These are phyloP conservation scores for Spilogale gracilis DNA, from an alignment of 2,113 vertebrate species.

Conservation along the genomic window DNA sequence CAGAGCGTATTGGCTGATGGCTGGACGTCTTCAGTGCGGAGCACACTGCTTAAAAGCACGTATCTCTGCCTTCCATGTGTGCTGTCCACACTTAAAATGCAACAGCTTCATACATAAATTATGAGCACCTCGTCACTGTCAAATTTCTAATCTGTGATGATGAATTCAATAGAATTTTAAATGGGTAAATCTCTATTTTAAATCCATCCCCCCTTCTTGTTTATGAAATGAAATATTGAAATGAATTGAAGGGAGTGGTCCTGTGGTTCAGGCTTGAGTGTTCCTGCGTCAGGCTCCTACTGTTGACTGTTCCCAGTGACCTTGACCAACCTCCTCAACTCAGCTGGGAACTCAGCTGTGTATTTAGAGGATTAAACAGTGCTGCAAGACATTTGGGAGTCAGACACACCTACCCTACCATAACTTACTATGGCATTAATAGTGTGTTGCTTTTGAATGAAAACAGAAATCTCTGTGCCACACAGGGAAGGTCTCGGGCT, in stretches of 20 bases:
- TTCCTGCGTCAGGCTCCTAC: not conserved
- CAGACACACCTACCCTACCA: not conserved
- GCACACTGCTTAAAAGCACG: not conserved
- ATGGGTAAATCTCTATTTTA: not conserved
- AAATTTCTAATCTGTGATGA: not conserved
- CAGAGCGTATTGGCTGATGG: not conserved
- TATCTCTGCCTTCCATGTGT: not conserved
- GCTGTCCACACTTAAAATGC: not conserved
- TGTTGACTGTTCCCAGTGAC: not conserved
- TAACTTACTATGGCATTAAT: not conserved
- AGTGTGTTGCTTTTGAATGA: not conserved
- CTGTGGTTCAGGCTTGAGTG: not conserved
- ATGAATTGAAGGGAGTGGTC: conserved; percentile 16
- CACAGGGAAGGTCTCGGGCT: not conserved
- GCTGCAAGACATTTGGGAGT: not conserved
- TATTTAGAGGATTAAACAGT: conserved; percentile 39
- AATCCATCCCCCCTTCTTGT: not conserved
- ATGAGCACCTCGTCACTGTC: not conserved
- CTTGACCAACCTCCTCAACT: not conserved
- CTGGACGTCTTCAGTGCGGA: not conserved
- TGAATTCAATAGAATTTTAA: not conserved
- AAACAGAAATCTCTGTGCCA: not conserved
- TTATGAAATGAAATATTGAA: not conserved
- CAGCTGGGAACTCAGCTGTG: conserved; percentile 22
- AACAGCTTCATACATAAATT: not conserved